These are phyloP conservation scores for Coendou prehensilis DNA, from an alignment of 2,797 vertebrate species.

Conservation along the genomic window DNA sequence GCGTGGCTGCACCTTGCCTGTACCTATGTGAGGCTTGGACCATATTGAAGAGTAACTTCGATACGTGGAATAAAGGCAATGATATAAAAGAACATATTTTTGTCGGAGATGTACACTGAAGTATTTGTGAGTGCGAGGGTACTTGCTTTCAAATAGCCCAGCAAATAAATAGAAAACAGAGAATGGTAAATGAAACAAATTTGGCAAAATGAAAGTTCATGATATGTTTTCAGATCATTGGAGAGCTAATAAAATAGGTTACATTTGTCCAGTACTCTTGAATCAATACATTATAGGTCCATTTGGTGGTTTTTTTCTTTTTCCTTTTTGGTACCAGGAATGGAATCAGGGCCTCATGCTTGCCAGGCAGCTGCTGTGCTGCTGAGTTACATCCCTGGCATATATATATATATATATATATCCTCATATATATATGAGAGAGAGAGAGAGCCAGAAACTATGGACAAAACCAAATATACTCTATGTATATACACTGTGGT, in stretches of 20 bases:
- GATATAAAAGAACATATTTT: not conserved
- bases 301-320: not conserved
- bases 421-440: too few species aligned
- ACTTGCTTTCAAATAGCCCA: not conserved
- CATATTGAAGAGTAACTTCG: not conserved
- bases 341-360: too few species aligned
- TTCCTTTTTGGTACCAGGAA: too few species aligned
- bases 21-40: not conserved
- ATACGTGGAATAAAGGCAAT: not conserved
- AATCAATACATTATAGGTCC: too few species aligned
- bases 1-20: too few species aligned
- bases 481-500: not conserved
- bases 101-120: not conserved
- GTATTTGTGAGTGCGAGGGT: not conserved
- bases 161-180: not conserved
- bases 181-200: not conserved
- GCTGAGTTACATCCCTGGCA: too few species aligned
- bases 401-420: too few species aligned
- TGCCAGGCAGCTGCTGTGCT: too few species aligned
- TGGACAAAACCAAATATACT: not conserved
- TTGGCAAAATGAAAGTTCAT: not conserved
- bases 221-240: not conserved
- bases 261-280: not conserved
- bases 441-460: not conserved
- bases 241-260: not conserved